These are phyloP conservation scores for Panulirus ornatus DNA, from an alignment of 1,140 invertebrate species.

Conservation along the genomic window DNA sequence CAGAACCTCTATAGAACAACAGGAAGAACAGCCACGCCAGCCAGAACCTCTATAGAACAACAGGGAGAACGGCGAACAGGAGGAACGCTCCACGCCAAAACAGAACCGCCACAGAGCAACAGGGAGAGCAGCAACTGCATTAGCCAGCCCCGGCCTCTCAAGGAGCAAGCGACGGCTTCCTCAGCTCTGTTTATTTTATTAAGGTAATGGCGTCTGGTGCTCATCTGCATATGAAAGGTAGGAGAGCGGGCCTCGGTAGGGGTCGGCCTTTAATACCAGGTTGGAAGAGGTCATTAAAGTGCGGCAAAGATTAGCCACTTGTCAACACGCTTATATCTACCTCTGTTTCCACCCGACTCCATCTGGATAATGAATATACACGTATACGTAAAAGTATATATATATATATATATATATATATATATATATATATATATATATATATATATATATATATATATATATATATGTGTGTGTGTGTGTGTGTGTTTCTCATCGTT, in stretches of 20 bases:
- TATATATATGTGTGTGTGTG: too few relatives aligned
- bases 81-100: too few relatives aligned
- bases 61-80: too few relatives aligned
- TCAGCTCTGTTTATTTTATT: constrained; percentile 55
- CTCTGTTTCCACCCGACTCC: neutral
- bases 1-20: too few relatives aligned
- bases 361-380: neutral
- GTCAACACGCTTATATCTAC: neutral
- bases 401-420: neutral
- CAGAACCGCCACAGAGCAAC: too few relatives aligned
- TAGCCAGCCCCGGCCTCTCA: too few relatives aligned
- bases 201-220: constrained; percentile 35
- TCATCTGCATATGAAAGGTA: constrained; percentile 58
- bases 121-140: too few relatives aligned
- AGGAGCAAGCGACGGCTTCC: too few relatives aligned
- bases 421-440: constrained; percentile 3
- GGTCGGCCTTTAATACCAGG: neutral
- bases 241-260: neutral
- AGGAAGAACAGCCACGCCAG: too few relatives aligned
- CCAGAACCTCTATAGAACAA: too few relatives aligned
- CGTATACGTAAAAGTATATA: neutral
- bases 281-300: neutral
- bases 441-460: constrained; percentile 7
- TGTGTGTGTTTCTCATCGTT: too few relatives aligned
- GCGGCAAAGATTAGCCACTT: neutral